Conservation (phyloP, 2,797 vertebrate genomes). For the Smutsia gigantea region DNA sequence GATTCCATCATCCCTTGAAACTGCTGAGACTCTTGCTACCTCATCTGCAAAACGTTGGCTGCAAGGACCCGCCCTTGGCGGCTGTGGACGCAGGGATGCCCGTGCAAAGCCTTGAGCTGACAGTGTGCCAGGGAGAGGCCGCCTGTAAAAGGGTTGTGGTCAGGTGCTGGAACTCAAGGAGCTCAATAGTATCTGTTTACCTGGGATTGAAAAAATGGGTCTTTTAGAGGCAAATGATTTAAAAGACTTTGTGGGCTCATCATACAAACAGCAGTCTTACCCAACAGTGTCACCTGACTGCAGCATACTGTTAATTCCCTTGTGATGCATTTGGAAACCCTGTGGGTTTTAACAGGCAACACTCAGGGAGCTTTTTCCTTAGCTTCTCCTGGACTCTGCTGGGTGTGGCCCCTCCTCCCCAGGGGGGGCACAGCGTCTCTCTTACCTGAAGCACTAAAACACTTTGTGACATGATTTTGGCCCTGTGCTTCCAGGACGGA, state of each 20-base stretch:
- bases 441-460: neutral
- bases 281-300: neutral
- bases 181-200: neutral
- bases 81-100: neutral
- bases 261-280: neutral
- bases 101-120: neutral
- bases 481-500: accelerated
- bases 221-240: neutral
- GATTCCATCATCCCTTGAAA: neutral
- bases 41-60: neutral
- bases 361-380: neutral
- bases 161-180: neutral
- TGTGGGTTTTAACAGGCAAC: neutral
- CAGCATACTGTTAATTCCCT: neutral
- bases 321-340: neutral
- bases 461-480: neutral
- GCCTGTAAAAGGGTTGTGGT: too few species aligned
- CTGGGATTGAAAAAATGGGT: neutral
- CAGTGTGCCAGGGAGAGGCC: neutral
- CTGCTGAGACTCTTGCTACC: neutral
- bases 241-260: neutral
- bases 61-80: too few species aligned
- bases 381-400: neutral
- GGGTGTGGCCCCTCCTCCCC: neutral
- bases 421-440: neutral